phyloP scores from a whole-genome alignment of 2,113 vertebrate species.

The Mus spicilegus region DNA sequence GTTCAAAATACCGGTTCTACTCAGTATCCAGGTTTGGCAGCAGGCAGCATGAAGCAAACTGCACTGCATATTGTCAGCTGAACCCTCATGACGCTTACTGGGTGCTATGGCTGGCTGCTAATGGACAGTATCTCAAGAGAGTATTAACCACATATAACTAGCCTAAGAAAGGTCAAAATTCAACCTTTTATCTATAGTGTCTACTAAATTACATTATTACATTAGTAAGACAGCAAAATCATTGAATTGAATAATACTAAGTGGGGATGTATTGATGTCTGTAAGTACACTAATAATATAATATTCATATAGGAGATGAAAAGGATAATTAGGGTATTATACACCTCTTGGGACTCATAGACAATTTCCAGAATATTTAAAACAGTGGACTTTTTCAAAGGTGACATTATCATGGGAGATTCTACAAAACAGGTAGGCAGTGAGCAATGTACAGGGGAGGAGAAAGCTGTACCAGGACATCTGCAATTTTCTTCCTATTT shows the following conservation, averaged over 20 bases:
- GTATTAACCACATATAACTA: not conserved
- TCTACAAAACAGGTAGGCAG: not conserved
- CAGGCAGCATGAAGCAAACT: not conserved
- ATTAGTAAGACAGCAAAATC: not conserved
- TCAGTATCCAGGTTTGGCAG: not conserved
- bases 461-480: not conserved
- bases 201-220: not conserved
- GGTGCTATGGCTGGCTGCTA: not conserved
- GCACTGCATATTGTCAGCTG: too few relatives aligned
- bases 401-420: not conserved
- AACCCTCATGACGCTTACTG: not conserved
- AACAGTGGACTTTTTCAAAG: not conserved
- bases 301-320: not conserved
- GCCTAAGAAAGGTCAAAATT: not conserved
- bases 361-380: not conserved
- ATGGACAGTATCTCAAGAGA: not conserved
- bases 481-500: not conserved
- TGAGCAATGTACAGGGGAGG: not conserved
- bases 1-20: not conserved
- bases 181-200: not conserved
- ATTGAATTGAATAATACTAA: not conserved
- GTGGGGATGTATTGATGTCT: not conserved
- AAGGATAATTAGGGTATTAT: not conserved
- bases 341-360: not conserved
- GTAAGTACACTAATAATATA: not conserved